Conservation (phyloP, 2,797 vertebrate genomes). For the Ptychobarbus kaznakovi region DNA sequence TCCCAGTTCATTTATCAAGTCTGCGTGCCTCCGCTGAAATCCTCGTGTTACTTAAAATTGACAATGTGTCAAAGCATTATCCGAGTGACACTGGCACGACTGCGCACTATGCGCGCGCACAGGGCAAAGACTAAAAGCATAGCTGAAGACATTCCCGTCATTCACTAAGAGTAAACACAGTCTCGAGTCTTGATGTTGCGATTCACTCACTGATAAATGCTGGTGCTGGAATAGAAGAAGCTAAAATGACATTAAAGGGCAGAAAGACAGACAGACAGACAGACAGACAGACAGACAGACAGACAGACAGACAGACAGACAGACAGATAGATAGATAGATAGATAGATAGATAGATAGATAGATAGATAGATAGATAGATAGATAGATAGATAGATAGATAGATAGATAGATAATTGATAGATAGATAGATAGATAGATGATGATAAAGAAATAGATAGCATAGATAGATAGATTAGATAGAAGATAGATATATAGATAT, state of each 20-base stretch:
- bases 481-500: too few species aligned
- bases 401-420: too few species aligned
- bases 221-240: too few species aligned
- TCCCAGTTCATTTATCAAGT: constrained; percentile 59
- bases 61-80: not conserved
- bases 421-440: too few species aligned
- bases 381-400: too few species aligned
- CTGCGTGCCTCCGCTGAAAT: not conserved
- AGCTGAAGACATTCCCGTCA: not conserved
- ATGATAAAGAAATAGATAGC: too few species aligned
- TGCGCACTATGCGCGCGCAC: not conserved
- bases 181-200: constrained; percentile 13
- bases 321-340: too few species aligned
- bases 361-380: too few species aligned
- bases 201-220: not conserved
- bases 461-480: too few species aligned
- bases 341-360: too few species aligned
- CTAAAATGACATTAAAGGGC: not conserved
- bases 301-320: too few species aligned
- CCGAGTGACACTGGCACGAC: not conserved
- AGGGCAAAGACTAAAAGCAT: not conserved
- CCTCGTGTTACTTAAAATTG: not conserved
- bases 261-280: not conserved
- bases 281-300: too few species aligned
- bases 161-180: not conserved